A percentile compares a stretch with the other conserved stretches of the same genome.
Evolutionary conservation across 2,888 invertebrate species (phyloP).

Genomic region (Hyalella azteca): DNA sequence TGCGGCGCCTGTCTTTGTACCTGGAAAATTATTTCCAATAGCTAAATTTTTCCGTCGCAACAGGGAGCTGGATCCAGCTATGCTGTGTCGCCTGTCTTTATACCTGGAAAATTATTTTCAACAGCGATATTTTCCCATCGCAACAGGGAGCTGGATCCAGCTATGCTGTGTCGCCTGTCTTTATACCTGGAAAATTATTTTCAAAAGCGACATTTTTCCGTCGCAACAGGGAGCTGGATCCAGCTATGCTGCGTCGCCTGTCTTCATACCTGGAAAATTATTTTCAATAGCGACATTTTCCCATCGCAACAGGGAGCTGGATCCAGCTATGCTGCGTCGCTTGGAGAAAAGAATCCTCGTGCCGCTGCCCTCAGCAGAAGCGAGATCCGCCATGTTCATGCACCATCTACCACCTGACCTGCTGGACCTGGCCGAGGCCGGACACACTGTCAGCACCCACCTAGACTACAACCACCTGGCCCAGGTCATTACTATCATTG

Average conservation of each 20-base stretch:
- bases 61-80: slow-evolving; percentile 86
- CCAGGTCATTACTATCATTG: background rate
- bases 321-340: slow-evolving; percentile 83
- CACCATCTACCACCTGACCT: slow-evolving; percentile 64
- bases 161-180: too few species aligned
- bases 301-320: slow-evolving; percentile 81
- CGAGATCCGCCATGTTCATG: slow-evolving; percentile 74
- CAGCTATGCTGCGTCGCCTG: slow-evolving; percentile 84
- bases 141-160: slow-evolving; percentile 82
- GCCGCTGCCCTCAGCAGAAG: slow-evolving; percentile 74
- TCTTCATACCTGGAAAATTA: too few species aligned
- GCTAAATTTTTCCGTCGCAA: too few species aligned
- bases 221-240: slow-evolving; percentile 81
- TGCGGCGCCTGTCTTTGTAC: too few species aligned
- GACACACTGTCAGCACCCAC: slow-evolving; percentile 64
- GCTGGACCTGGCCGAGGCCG: slow-evolving; percentile 61
- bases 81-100: slow-evolving; percentile 84
- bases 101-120: too few species aligned
- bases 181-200: too few species aligned
- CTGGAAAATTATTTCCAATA: too few species aligned
- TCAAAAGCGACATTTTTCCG: too few species aligned
- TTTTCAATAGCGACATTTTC: too few species aligned
- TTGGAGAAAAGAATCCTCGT: slow-evolving; percentile 86
- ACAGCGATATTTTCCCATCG: too few species aligned
- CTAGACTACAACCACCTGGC: slow-evolving; percentile 63